Evolutionary conservation across 2,888 invertebrate species (phyloP), one percentile per base, ranked within the genome.

Genomic region (Lithosia quadra): DNA sequence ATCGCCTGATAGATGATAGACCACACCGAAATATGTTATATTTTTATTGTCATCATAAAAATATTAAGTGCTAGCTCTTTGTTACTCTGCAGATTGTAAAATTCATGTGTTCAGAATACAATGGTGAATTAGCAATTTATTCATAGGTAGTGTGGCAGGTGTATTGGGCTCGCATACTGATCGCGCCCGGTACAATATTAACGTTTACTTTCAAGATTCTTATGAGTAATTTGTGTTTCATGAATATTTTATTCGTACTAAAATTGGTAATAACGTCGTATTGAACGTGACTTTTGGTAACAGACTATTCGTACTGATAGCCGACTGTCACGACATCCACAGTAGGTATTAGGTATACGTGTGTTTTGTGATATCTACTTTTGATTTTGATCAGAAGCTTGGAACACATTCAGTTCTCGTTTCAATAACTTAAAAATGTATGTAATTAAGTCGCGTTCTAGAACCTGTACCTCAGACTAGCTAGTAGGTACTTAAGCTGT

Each of bases 41-140:
- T 53, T 21, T 33, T 68, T 65, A 68, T 61, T 34, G 13, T 65
- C 55, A 39, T 60, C 68, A 68, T 68, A 64, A 68, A 63, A 60
- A 33, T 60, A 56, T 64, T 56, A 64, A 60, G 68, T 43, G 64
- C 36, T 33, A 62, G 22, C 49, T 53, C 62, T 56, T 69, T 63
- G 57, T 69, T 57, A 64, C 18, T 22, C 64, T 22, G 36, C 58
- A 55, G 63, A 57, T 66, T 69, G 65, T 66, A 63, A 69, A 69
- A 63, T 66, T 58, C 43, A 66, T 66, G 55, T 59, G 59, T 7
- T 58, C 21, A n/a, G 62, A 63, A 66, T 33, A 69, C 69, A 69
- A 69, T 69, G 63, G 69, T 21, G 59, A 21, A 53, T 63, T 66
- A 39, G 39, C 63, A 66, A 66, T 65, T 66, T 69, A 69, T 69